phyloP scores from a whole-genome alignment of 1,140 invertebrate species.

The Dreissena rostriformis region DNA sequence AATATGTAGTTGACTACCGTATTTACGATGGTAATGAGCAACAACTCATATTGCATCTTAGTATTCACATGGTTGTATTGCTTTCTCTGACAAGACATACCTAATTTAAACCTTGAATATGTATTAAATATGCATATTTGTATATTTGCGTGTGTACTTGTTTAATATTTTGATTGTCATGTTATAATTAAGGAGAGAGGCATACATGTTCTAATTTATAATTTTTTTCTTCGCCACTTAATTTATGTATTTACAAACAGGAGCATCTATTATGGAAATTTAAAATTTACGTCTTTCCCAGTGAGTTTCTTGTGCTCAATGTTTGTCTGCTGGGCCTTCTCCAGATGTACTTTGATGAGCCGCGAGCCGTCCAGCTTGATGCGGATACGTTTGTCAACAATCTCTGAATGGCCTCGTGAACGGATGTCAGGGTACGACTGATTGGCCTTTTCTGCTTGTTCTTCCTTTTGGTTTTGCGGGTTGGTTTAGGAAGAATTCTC shows the following conservation, averaged over 20 bases:
- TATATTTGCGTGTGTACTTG: too few relatives aligned
- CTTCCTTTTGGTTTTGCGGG: slow-evolving; percentile 95
- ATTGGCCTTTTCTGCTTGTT: slow-evolving; percentile 98
- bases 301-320: slow-evolving; percentile 99
- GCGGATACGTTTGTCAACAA: slow-evolving; percentile 98
- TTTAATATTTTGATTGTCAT: too few relatives aligned
- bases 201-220: too few relatives aligned
- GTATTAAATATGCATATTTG: too few relatives aligned
- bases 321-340: slow-evolving; percentile 99
- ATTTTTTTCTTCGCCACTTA: slow-evolving; percentile 79
- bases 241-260: too few relatives aligned
- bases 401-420: slow-evolving; percentile 99
- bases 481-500: slow-evolving; percentile 98
- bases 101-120: too few relatives aligned
- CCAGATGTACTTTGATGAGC: slow-evolving; percentile 98
- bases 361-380: slow-evolving; percentile 97
- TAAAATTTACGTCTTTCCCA: slow-evolving; percentile 98
- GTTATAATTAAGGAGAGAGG: too few relatives aligned
- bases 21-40: too few relatives aligned
- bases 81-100: too few relatives aligned
- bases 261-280: slow-evolving; percentile 96
- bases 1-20: too few relatives aligned
- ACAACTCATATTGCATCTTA: too few relatives aligned
- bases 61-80: too few relatives aligned
- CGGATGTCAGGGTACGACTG: slow-evolving; percentile 96